These are phyloP conservation scores for Ochotona princeps DNA, from an alignment of 2,113 vertebrate genomes.

Conservation along the genomic window DNA sequence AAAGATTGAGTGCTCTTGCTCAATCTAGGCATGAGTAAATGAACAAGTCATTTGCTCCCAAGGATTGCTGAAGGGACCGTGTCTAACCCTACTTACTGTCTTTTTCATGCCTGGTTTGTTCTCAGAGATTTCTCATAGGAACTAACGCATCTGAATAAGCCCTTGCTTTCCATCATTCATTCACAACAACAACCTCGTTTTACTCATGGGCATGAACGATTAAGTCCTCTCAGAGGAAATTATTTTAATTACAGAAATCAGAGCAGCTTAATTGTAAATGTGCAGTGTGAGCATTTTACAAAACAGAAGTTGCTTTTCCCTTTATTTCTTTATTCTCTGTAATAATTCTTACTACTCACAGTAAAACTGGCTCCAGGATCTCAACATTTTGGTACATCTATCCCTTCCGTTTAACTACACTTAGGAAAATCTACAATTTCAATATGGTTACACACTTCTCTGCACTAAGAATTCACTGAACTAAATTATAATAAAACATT, in stretches of 20 bases:
- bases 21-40: not conserved
- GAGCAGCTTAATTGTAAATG: conserved; percentile 72
- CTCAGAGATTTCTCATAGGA: conserved; percentile 61
- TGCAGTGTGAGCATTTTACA: conserved; percentile 31
- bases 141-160: conserved; percentile 52
- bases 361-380: conserved; percentile 25
- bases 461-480: not conserved
- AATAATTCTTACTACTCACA: conserved; percentile 45
- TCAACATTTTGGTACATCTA: not conserved
- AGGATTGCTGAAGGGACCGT: not conserved
- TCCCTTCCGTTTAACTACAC: not conserved
- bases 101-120: conserved; percentile 45
- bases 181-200: conserved; percentile 25
- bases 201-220: conserved; percentile 48
- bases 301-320: conserved; percentile 31
- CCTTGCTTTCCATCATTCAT: conserved; percentile 52
- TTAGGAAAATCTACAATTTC: not conserved
- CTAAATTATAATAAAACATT: not conserved
- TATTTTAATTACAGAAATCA: conserved; percentile 78
- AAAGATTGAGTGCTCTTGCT: not conserved
- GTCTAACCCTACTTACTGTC: not conserved
- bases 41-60: not conserved
- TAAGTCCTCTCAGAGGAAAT: conserved; percentile 74
- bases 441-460: not conserved
- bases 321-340: conserved; percentile 13